Evolutionary conservation across 2,888 invertebrate genomes (phyloP).

Genomic region (Metellina segmentata): DNA sequence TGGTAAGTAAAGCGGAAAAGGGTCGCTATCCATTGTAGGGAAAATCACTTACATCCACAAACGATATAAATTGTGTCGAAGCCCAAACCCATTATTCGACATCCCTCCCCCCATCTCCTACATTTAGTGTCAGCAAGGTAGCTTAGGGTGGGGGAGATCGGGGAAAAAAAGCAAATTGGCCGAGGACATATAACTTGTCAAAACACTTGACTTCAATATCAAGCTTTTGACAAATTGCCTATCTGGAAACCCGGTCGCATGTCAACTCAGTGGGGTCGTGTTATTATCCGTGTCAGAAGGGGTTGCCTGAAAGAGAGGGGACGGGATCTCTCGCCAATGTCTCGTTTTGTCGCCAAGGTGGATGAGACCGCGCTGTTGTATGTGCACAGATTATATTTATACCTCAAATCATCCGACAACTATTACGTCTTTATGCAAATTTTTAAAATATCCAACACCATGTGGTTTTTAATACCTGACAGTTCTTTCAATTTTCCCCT

Average conservation of each 20-base stretch:
- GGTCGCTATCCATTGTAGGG: no score
- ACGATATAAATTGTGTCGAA: slow-evolving; percentile 38
- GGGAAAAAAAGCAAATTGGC: not conserved
- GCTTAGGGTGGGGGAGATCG: not conserved
- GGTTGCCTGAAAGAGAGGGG: slow-evolving; percentile 55
- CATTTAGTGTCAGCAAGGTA: slow-evolving; percentile 23
- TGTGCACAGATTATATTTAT: no score
- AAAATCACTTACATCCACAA: not conserved
- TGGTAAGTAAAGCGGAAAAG: no score
- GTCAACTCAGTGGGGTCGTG: slow-evolving; percentile 52
- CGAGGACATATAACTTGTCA: slow-evolving; percentile 70
- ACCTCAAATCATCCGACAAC: no score
- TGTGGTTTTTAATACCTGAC: no score
- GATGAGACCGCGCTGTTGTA: no score
- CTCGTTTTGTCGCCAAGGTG: slow-evolving; percentile 18
- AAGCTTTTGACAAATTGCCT: slow-evolving; percentile 75
- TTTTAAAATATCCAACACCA: no score
- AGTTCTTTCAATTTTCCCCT: no score
- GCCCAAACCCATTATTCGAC: slow-evolving; percentile 9
- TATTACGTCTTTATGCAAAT: no score
- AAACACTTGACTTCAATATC: slow-evolving; percentile 77
- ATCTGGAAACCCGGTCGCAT: slow-evolving; percentile 30
- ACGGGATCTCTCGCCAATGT: not conserved
- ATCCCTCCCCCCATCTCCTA: slow-evolving; percentile 1
- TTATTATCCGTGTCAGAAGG: slow-evolving; percentile 68